These are phyloP conservation scores for Polydrusus tereticollis DNA, from an alignment of 2,888 invertebrate species.

Conservation along the genomic window DNA sequence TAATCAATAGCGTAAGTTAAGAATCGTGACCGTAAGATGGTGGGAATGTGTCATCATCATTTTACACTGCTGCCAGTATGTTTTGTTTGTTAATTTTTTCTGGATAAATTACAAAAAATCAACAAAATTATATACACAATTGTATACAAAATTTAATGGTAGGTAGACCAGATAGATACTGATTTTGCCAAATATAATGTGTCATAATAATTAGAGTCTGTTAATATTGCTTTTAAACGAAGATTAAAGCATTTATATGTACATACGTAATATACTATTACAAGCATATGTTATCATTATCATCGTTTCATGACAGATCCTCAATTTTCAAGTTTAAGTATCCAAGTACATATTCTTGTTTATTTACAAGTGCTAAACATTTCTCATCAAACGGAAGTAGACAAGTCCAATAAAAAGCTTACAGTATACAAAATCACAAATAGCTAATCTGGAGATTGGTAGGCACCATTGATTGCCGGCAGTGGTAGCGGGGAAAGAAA, in stretches of 20 bases:
- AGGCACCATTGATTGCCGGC: background rate
- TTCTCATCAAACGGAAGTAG: conserved; percentile 41
- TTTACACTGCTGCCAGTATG: background rate
- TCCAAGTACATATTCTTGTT: background rate
- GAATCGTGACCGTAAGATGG: background rate
- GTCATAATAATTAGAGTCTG: too few species aligned
- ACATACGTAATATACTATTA: too few species aligned
- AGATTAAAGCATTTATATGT: too few species aligned
- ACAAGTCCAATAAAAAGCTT: conserved; percentile 45
- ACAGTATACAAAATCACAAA: conserved; percentile 59
- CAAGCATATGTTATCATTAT: conserved; percentile 3
- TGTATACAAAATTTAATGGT: too few species aligned
- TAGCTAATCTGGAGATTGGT: conserved; percentile 55
- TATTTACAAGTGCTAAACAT: conserved; percentile 44
- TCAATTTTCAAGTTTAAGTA: background rate
- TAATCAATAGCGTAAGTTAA: background rate
- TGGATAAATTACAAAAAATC: background rate
- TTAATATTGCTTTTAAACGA: too few species aligned
- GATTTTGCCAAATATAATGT: too few species aligned
- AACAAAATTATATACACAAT: too few species aligned
- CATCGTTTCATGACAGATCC: conserved; percentile 1
- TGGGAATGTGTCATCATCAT: background rate
- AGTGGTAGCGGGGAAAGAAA: background rate
- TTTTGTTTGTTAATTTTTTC: background rate
- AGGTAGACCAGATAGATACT: too few species aligned